Evolutionary conservation across 2,113 vertebrate genomes (phyloP).

Genomic region (Odontophorus gujanensis): DNA sequence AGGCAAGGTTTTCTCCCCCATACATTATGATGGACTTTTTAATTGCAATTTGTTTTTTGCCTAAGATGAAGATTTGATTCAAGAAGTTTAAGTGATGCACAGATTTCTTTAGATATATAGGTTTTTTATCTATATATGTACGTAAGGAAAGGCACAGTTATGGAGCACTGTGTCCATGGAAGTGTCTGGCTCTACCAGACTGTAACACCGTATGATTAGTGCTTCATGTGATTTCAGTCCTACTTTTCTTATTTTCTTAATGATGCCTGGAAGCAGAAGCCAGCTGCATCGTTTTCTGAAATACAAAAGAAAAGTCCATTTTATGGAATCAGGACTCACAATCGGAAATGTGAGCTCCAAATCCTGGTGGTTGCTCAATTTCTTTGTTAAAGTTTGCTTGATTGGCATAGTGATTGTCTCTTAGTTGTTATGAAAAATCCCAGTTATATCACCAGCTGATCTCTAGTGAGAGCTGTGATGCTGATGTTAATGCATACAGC

Average conservation of each 20-base stretch:
- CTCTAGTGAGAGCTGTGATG: neutral
- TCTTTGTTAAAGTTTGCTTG: neutral
- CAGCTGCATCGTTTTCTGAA: neutral
- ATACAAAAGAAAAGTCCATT: neutral
- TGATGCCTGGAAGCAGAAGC: neutral
- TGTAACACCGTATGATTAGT: neutral
- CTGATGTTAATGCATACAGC: neutral
- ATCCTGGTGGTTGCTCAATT: neutral
- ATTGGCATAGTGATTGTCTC: neutral
- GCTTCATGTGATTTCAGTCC: neutral
- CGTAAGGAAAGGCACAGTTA: neutral
- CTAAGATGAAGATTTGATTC: slow-evolving; percentile 3
- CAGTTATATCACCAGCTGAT: neutral
- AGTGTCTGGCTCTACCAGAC: neutral
- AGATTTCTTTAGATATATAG: neutral
- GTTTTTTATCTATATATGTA: neutral
- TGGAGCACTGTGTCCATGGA: neutral
- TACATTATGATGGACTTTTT: slow-evolving; percentile 31
- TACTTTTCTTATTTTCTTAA: neutral
- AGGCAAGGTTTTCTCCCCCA: neutral
- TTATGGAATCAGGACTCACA: neutral
- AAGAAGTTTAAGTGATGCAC: slow-evolving; percentile 5
- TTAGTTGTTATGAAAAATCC: neutral
- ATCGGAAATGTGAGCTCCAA: neutral
- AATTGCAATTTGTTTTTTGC: neutral